Base-by-base conservation (phyloP, 2,797 vertebrate species). In the Pogoniulus pusillus region DNA sequence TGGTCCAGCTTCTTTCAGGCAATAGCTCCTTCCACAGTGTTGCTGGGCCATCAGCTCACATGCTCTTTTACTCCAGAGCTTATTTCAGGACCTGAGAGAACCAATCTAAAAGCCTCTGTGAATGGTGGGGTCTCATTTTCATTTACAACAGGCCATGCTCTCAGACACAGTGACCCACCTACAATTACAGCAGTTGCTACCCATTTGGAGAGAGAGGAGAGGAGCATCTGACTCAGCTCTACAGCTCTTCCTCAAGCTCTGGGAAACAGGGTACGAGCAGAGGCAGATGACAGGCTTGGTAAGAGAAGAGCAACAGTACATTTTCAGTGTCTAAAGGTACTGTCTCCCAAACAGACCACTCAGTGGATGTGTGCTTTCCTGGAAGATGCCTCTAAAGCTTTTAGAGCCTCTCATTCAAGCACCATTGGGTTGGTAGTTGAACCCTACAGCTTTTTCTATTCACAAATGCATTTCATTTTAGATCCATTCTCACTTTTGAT, bases 81-180 rank as follows among this genome's bases (percentile, higher is more conserved):
- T 91, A 45, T 75, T 85, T 77, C 19, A 87, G 63, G 63, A 63
- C 66, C 66, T 78, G 76, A 15, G 53, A 87, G 79, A 75, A 83
- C 57, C 82, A 70, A 35, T 66, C 76, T 72, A 37, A 80, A 71
- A n/a, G 79, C 8, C 66, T 23, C 3, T 2, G 24, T 55, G 85
- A 92, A 79, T 34, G 54, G 16, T 13, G 73, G 24, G 80, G n/a
- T 81, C 91, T 95, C 41, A 11, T 53, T 82, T 95, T 83, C 85
- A 26, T 39, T 78, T 34, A 90, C 93, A 92, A 89, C 24, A 72
- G 92, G 34, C 65, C 51, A 57, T 7, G 39, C 58, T 83, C 81
- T 80, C 81, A 57, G 69, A 86, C 85, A 87, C 79, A 35, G 14
- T 12, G 66, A 82, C 60, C 76, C 20, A 34, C 75, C n/a, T 12